Evolutionary conservation across 2,888 invertebrate species (phyloP).

Genomic region (Fragum sueziense): DNA sequence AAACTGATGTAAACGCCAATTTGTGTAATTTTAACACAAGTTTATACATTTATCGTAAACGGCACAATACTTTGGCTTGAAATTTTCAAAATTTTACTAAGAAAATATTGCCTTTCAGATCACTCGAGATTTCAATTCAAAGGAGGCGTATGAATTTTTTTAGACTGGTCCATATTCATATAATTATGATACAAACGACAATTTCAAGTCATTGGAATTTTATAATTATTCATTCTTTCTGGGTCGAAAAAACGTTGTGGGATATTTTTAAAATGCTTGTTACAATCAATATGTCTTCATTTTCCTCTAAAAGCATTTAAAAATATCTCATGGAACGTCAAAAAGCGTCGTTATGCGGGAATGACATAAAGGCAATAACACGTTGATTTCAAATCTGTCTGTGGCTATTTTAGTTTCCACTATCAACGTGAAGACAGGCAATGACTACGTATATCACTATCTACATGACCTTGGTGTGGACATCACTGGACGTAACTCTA

Average conservation of each 20-base stretch:
- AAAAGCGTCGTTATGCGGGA: background rate
- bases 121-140: too few species aligned
- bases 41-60: too few species aligned
- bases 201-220: too few species aligned
- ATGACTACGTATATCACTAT: constrained; percentile 64
- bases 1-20: too few species aligned
- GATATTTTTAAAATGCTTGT: background rate
- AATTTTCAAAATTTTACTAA: too few species aligned
- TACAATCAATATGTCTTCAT: background rate
- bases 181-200: too few species aligned
- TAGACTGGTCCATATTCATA: too few species aligned
- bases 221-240: background rate
- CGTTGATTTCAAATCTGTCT: background rate
- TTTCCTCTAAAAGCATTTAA: too few species aligned
- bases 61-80: too few species aligned
- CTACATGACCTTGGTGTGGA: constrained; percentile 58
- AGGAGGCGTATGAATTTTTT: too few species aligned
- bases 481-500: constrained; percentile 54
- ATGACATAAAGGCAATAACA: background rate
- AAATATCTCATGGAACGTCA: background rate
- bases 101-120: too few species aligned
- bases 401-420: constrained; percentile 36
- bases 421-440: constrained; percentile 43
- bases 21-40: too few species aligned
- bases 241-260: background rate